Conservation (phyloP, 1,140 invertebrate genomes). For the Drosophila sp. region DNA sequence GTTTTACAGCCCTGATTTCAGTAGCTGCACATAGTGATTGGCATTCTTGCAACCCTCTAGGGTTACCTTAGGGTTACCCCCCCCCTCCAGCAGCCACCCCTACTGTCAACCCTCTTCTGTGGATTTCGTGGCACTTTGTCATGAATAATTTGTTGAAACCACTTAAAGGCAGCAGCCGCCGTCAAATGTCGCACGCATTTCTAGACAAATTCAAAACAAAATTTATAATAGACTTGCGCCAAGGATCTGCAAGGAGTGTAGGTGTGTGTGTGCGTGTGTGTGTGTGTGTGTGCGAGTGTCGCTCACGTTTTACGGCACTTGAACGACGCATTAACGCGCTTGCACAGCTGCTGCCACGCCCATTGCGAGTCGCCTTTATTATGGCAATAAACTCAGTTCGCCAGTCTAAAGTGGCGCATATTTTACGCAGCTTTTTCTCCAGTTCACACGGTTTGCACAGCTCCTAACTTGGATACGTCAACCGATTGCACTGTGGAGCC, state of each 20-base stretch:
- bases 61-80: background rate
- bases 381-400: constrained; percentile 73
- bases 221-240: constrained; percentile 74
- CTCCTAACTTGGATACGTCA: constrained; percentile 8
- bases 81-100: too few species aligned
- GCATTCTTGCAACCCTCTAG: constrained; percentile 36
- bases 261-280: constrained; percentile 5
- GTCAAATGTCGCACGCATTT: constrained; percentile 68
- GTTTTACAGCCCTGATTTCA: constrained; percentile 34
- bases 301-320: constrained; percentile 80
- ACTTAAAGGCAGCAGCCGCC: constrained; percentile 63
- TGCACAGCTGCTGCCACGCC: constrained; percentile 75
- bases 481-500: background rate
- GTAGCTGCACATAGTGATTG: constrained; percentile 8
- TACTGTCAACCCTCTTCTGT: too few species aligned
- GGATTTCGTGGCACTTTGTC: constrained; percentile 59
- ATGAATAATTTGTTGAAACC: constrained; percentile 79
- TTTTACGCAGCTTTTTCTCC: constrained; percentile 67
- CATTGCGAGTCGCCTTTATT: constrained; percentile 65
- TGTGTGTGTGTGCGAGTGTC: constrained; percentile 54
- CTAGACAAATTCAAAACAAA: constrained; percentile 77
- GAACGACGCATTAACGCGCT: constrained; percentile 80
- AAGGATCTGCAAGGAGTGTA: constrained; percentile 24
- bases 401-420: constrained; percentile 66
- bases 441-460: constrained; percentile 38